Evolutionary conservation across 2,113 vertebrate genomes (phyloP).

Genomic region (Condylura cristata): DNA sequence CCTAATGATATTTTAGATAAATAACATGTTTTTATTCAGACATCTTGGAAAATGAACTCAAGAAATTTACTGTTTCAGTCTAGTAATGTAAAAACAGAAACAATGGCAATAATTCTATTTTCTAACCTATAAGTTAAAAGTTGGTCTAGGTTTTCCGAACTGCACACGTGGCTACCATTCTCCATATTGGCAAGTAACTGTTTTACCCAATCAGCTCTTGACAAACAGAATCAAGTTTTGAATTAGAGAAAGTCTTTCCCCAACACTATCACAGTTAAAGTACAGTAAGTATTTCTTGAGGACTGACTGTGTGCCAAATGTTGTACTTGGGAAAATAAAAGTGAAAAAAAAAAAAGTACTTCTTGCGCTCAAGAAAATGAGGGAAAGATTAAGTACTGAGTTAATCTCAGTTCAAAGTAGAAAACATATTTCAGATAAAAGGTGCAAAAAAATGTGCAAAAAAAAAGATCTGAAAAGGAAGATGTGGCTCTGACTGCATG

Average conservation of each 20-base stretch:
- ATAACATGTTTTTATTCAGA: conserved; percentile 65
- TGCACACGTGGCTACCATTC: conserved; percentile 34
- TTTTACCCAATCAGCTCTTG: not conserved
- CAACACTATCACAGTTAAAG: not conserved
- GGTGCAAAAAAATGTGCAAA: not conserved
- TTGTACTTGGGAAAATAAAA: not conserved
- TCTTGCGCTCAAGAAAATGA: not conserved
- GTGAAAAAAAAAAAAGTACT: not conserved
- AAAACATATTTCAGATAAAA: not conserved
- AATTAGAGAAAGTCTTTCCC: not conserved
- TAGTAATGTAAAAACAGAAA: conserved; percentile 39
- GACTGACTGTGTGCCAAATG: not conserved
- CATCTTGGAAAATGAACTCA: conserved; percentile 54
- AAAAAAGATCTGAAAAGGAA: not conserved
- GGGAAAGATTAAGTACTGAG: not conserved
- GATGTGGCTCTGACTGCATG: not conserved
- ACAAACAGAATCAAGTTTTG: not conserved
- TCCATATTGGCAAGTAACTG: not conserved
- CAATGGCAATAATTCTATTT: conserved; percentile 38
- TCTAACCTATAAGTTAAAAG: conserved; percentile 61
- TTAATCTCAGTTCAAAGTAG: not conserved
- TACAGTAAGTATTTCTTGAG: not conserved
- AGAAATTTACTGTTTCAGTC: conserved; percentile 4
- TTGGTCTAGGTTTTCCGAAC: conserved; percentile 17
- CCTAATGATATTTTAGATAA: conserved; percentile 68